Evolutionary conservation across 1,140 invertebrate genomes (phyloP), one percentile per base, ranked within the genome.

Genomic region (Teleopsis dalmanni): DNA sequence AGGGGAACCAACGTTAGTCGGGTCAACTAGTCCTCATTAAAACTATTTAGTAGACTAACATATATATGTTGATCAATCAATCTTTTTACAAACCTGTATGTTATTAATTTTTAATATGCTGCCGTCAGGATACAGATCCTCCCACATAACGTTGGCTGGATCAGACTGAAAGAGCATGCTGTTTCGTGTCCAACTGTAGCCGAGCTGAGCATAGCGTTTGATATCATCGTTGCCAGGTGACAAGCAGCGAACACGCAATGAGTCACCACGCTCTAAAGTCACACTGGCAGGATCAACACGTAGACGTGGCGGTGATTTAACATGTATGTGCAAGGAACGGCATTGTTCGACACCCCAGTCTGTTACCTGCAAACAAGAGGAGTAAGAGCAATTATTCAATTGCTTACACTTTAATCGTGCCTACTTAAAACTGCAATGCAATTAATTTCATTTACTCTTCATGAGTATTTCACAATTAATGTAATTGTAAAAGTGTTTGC

Each of bases 121-220:
- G 23, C 87, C 87, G 27, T 81, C 78, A 4, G 84, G 84, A 65
- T 82, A 85, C 3, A 89, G 72, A 59, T 88, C 84, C 58, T 88
- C 87, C 82, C 85, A 88, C 44, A 85, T 83, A 55, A 86, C 83
- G 2, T 74, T 76, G 3, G 80, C 81, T 0, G 82, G 82, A 19
- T 78, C 77, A 19, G 87, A 75, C 23, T 81, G 81, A 5, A 89
- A 75, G 2, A 89, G 72, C 4, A 77, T 80, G 16, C 80, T 79
- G 56, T 87, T 87, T 50, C 84, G 80, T 0, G 83, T 84, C 86
- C 85, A 88, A 55, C 83, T 86, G 55, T 87, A 88, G 3, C 85
- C 85, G n/a, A 86, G 70, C 27, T 77, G 78, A 0, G 76, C 76
- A 36, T 70, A 65, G 0, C 60, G 58, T 38, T 79, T 75, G 31